phyloP scores from a whole-genome alignment of 2,113 vertebrate species.

The Martes martes region DNA sequence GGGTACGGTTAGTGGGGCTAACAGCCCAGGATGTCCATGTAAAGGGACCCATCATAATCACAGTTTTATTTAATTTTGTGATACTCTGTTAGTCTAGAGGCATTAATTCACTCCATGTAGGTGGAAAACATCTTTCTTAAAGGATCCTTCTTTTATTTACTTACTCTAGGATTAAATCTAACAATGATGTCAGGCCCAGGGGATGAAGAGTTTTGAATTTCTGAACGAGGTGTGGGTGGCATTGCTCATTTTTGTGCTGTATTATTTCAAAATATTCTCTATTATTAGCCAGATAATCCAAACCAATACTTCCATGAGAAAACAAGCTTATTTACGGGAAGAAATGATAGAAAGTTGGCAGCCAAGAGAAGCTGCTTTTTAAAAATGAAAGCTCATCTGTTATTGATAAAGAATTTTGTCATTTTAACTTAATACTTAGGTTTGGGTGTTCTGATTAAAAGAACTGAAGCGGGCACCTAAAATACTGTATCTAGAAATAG shows the following conservation, averaged over 20 bases:
- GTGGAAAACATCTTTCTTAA: not conserved
- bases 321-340: not conserved
- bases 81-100: not conserved
- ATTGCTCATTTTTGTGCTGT: not conserved
- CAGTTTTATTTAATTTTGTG: not conserved
- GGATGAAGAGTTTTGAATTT: not conserved
- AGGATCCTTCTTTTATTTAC: not conserved
- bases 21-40: not conserved
- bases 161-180: not conserved
- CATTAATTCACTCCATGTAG: not conserved
- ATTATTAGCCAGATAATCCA: conserved; percentile 32
- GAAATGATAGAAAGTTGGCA: conserved; percentile 35
- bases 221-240: not conserved
- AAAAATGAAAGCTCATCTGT: conserved; percentile 52
- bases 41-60: not conserved
- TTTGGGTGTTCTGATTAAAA: conserved; percentile 70
- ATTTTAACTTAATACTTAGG: conserved; percentile 71
- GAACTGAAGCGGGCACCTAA: conserved; percentile 55
- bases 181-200: not conserved
- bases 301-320: not conserved
- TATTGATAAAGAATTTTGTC: conserved; percentile 54
- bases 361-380: conserved; percentile 52
- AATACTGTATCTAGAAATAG: conserved; percentile 70
- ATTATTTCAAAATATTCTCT: not conserved
- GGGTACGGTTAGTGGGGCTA: not conserved